These are phyloP conservation scores for Agraylea sexmaculata DNA, from an alignment of 1,140 invertebrate species.

Conservation along the genomic window DNA sequence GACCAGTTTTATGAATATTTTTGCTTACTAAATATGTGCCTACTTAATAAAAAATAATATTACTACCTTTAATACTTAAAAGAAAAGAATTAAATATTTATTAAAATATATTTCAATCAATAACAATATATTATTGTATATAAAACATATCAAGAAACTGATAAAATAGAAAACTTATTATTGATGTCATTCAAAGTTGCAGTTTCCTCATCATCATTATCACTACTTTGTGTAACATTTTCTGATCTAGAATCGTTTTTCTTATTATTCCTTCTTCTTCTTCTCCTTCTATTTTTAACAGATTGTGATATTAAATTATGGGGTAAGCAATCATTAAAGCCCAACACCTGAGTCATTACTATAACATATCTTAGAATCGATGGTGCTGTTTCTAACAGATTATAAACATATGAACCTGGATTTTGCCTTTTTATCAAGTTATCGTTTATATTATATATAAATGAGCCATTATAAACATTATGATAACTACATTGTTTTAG, in stretches of 20 bases:
- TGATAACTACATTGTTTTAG: constrained; percentile 41
- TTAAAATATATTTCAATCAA: too few relatives aligned
- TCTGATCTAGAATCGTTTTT: constrained; percentile 22
- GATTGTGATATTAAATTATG: constrained; percentile 6
- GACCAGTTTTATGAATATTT: too few relatives aligned
- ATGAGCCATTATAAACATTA: constrained; percentile 56
- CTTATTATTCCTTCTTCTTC: background rate
- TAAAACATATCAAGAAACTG: constrained; percentile 1
- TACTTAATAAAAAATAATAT: too few relatives aligned
- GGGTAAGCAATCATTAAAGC: constrained; percentile 1
- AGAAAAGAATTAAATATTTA: too few relatives aligned
- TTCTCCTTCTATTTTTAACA: background rate
- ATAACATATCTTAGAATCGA: constrained; percentile 36
- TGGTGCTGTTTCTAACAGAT: constrained; percentile 37
- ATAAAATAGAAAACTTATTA: constrained; percentile 27
- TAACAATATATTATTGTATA: too few relatives aligned
- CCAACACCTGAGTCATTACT: constrained; percentile 24
- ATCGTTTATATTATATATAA: constrained; percentile 57
- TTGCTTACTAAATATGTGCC: too few relatives aligned
- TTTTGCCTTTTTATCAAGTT: constrained; percentile 43
- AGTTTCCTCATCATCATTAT: constrained; percentile 23
- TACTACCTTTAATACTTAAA: too few relatives aligned
- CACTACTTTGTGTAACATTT: constrained; percentile 20
- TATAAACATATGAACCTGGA: constrained; percentile 39
- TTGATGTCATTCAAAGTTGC: constrained; percentile 25